Evolutionary conservation across 2,888 invertebrate genomes (phyloP), one percentile per base, ranked within the genome.

Genomic region (Crioceris asparagi): DNA sequence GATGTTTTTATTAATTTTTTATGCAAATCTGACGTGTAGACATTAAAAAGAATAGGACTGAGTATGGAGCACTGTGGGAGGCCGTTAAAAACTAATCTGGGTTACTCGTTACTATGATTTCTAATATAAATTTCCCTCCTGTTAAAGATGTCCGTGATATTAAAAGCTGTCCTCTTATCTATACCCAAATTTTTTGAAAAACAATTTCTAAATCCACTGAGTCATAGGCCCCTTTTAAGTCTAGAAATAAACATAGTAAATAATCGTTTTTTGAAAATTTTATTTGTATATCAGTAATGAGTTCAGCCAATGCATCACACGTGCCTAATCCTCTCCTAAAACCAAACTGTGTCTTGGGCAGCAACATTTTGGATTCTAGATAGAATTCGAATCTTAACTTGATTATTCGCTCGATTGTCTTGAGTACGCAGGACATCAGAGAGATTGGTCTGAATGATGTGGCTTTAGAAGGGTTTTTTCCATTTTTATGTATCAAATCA

Each of bases 321-420:
- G 36, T 36, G 10, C 30, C 30, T 12, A n/a, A 12, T 25, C 32
- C 29, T 18, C 29, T 16, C 17, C 38, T 32, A 29, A 38, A 38
- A 31, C 38, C 33, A 34, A 34, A 38, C 17, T 32, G 38, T 26
- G 27, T 12, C n/a, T 14, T 25, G 6, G 38, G 32, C 17, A 38
- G 18, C 11, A 23, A 17, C 10, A 17, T 16, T 23, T 26, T 23
- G 27, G 18, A 12, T 33, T 34, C 34, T 17, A 34, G 17, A n/a
- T 26, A 6, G 11, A 17, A 26, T 12, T 34, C 26, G n/a, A 34
- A 17, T 15, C 26, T 34, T 17, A 25, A 14, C 26, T 26, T 34
- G 26, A 34, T 34, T 17, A 15, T 34, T 17, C 34, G 34, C 26
- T 16, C 34, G 25, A 23, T 23, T 12, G 34, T 34, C 17, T 34